A percentile compares a stretch with the other conserved stretches of the same genome.
Evolutionary conservation across 2,797 vertebrate genomes (phyloP).

Genomic region (Epinephelus coioides): DNA sequence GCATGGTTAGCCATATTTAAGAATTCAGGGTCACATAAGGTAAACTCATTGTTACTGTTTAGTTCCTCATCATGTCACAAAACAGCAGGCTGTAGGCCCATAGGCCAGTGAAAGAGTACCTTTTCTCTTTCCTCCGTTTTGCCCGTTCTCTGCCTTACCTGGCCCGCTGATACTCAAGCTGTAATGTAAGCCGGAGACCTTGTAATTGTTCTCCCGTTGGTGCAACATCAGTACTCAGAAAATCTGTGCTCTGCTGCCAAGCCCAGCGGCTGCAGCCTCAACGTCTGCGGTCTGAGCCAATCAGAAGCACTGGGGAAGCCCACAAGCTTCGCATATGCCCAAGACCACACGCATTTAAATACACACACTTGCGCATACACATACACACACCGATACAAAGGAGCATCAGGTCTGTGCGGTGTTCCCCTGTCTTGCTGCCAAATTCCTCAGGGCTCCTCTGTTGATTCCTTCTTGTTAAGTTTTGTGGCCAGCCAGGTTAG

Average conservation of each 20-base stretch:
- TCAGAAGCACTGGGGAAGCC: constrained; percentile 29
- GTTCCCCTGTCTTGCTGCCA: constrained; percentile 44
- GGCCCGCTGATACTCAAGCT: background rate
- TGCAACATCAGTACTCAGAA: constrained; percentile 17
- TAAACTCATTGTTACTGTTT: background rate
- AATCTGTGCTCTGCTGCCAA: constrained; percentile 34
- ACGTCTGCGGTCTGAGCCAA: constrained; percentile 9
- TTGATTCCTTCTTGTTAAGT: constrained; percentile 48
- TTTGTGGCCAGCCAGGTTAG: constrained; percentile 52
- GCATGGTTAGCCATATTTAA: background rate
- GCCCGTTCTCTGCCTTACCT: constrained; percentile 6
- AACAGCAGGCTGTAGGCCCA: too few species aligned
- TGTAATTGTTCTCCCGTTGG: constrained; percentile 15
- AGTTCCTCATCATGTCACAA: background rate
- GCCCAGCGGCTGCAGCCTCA: constrained; percentile 28
- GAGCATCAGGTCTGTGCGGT: background rate
- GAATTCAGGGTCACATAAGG: background rate
- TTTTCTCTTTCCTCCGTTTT: background rate
- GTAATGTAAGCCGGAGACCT: constrained; percentile 24
- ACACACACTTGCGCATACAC: background rate
- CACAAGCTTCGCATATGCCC: constrained; percentile 18
- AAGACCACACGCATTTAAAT: constrained; percentile 24
- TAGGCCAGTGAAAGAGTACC: background rate
- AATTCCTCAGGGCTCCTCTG: constrained; percentile 53
- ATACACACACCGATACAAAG: background rate